Evolutionary conservation across 2,888 invertebrate species (phyloP).

Genomic region (Agriopis marginaria): DNA sequence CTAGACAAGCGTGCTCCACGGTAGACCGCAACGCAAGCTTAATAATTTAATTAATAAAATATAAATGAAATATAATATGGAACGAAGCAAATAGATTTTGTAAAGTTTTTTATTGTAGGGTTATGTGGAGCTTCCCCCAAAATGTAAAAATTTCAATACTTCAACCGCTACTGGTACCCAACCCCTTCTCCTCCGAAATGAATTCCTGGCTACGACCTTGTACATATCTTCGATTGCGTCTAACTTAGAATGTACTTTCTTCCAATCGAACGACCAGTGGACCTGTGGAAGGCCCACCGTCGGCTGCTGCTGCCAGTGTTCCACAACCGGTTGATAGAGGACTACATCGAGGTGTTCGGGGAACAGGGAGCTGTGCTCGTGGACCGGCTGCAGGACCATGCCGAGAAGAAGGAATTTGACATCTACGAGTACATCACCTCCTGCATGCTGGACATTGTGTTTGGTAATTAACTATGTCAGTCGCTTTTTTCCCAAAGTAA

Average conservation of each 20-base stretch:
- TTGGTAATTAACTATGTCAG: slow-evolving; percentile 72
- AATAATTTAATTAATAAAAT: no score
- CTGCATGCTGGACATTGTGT: slow-evolving; percentile 88
- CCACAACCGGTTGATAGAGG: slow-evolving; percentile 87
- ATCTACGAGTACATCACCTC: slow-evolving; percentile 83
- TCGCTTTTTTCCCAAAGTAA: background rate
- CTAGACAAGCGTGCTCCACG: no score
- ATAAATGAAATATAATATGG: no score
- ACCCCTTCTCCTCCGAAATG: no score
- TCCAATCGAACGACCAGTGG: slow-evolving; percentile 64
- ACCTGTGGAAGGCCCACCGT: slow-evolving; percentile 86
- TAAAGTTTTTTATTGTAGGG: no score
- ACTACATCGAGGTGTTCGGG: slow-evolving; percentile 87
- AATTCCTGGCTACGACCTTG: no score
- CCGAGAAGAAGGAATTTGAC: slow-evolving; percentile 77
- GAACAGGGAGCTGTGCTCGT: slow-evolving; percentile 67
- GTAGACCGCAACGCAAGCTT: no score
- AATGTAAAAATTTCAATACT: no score
- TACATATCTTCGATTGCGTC: background rate
- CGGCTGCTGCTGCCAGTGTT: slow-evolving; percentile 88
- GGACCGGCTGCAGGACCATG: slow-evolving; percentile 54
- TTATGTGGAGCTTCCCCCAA: no score
- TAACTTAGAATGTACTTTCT: background rate
- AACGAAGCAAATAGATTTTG: no score
- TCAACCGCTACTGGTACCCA: no score